Percentiles rank a stretch among this genome's conserved stretches.
phyloP scores from a whole-genome alignment of 53 echinoderm and acorn worm species.

The Apostichopus leukothele region DNA sequence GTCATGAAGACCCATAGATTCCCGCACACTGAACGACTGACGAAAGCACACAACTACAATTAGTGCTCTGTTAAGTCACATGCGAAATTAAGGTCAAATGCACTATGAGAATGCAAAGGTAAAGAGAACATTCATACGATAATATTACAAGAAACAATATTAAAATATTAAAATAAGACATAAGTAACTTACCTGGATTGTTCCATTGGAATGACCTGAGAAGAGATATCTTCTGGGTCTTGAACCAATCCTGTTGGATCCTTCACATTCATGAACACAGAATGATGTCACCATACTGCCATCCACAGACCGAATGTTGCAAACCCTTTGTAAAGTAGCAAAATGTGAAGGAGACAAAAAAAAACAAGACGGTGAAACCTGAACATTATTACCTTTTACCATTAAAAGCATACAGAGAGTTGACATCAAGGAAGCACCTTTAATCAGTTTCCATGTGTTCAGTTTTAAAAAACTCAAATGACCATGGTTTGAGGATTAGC shows the following conservation, averaged over 20 bases:
- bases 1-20: no score
- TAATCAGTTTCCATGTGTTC: no score
- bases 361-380: not conserved
- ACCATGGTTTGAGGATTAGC: no score
- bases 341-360: not conserved
- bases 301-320: slow-evolving; percentile 84
- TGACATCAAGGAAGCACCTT: no score
- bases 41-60: no score
- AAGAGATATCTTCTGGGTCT: slow-evolving; percentile 90
- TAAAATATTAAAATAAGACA: not conserved
- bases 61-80: no score
- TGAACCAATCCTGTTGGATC: slow-evolving; percentile 97
- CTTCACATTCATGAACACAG: slow-evolving; percentile 98
- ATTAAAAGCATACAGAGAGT: no score
- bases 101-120: no score
- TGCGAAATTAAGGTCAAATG: no score
- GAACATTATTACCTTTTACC: not conserved
- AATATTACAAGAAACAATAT: not conserved
- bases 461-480: no score
- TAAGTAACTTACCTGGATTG: slow-evolving; percentile 69
- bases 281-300: slow-evolving; percentile 81
- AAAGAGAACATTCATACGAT: no score
- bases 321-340: slow-evolving; percentile 55
- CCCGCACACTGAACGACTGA: no score
- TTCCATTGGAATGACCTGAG: slow-evolving; percentile 93